These are phyloP conservation scores for Periophthalmodon schlosseri DNA, from an alignment of 2,113 vertebrate genomes.

Conservation along the genomic window DNA sequence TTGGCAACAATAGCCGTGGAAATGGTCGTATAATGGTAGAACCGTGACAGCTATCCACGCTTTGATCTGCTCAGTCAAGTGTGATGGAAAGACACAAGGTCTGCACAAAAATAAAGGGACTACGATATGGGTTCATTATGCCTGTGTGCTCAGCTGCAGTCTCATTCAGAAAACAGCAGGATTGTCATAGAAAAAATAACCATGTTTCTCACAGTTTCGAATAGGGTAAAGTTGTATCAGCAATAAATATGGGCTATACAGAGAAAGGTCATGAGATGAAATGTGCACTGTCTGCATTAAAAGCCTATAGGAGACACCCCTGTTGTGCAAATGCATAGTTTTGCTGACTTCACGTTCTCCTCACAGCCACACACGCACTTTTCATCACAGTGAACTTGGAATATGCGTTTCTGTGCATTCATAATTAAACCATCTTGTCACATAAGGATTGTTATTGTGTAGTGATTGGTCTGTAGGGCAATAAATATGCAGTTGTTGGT, in stretches of 20 bases:
- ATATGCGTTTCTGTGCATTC: not conserved
- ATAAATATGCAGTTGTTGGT: not conserved
- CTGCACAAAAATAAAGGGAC: not conserved
- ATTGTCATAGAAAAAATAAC: constrained; percentile 23
- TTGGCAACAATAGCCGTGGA: constrained; percentile 30
- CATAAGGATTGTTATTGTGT: not conserved
- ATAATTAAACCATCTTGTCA: not conserved
- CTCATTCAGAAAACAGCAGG: constrained; percentile 10
- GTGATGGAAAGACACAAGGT: constrained; percentile 41
- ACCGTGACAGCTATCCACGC: constrained; percentile 52
- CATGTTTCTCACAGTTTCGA: constrained; percentile 30
- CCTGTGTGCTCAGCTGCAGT: not conserved
- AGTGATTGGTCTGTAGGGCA: not conserved
- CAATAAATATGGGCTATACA: not conserved
- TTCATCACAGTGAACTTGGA: constrained; percentile 1
- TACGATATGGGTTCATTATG: not conserved
- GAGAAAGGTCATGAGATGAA: not conserved
- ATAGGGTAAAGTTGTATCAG: constrained; percentile 11
- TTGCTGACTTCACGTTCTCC: constrained; percentile 4
- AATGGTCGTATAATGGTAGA: constrained; percentile 21
- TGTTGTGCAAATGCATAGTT: constrained; percentile 3
- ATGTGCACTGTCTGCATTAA: constrained; percentile 6
- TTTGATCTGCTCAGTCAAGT: constrained; percentile 46
- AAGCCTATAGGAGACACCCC: constrained; percentile 1
- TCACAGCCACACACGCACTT: not conserved